phyloP scores from a whole-genome alignment of 2,888 invertebrate genomes.

The Calephelis perditalis region DNA sequence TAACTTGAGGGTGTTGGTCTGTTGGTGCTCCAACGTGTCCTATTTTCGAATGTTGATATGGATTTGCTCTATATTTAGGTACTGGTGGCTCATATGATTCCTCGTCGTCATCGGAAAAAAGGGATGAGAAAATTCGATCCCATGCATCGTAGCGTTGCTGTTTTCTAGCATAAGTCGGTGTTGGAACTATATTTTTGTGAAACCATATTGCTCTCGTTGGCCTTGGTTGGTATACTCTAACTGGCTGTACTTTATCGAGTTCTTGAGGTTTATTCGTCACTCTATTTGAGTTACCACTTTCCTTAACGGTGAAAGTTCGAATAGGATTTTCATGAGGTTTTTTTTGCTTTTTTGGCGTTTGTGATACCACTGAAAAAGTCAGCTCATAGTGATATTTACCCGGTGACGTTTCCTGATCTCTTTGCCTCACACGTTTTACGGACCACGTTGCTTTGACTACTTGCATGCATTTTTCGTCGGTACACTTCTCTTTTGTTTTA shows the following conservation, averaged over 20 bases:
- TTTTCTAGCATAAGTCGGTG: slow-evolving; percentile 39
- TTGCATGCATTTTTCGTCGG: slow-evolving; percentile 66
- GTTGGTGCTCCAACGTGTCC: slow-evolving; percentile 43
- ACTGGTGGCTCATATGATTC: slow-evolving; percentile 36
- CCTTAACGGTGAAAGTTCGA: slow-evolving; percentile 81
- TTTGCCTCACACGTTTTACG: slow-evolving; percentile 82
- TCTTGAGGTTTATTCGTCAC: slow-evolving; percentile 37
- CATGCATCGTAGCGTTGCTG: slow-evolving; percentile 42
- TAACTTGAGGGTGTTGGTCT: slow-evolving; percentile 50
- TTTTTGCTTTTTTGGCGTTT: slow-evolving; percentile 64
- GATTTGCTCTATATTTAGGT: slow-evolving; percentile 41
- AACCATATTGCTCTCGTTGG: slow-evolving; percentile 59
- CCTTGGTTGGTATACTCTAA: slow-evolving; percentile 34
- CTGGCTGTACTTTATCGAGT: slow-evolving; percentile 31
- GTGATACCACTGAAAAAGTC: slow-evolving; percentile 80
- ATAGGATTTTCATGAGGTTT: slow-evolving; percentile 74
- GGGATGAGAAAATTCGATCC: slow-evolving; percentile 60
- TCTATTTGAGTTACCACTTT: slow-evolving; percentile 53
- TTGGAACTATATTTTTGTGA: slow-evolving; percentile 56
- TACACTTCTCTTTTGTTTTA: slow-evolving; percentile 47
- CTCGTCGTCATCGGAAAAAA: slow-evolving; percentile 58
- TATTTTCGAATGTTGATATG: slow-evolving; percentile 47
- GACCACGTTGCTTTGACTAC: slow-evolving; percentile 82
- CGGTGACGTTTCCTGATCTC: slow-evolving; percentile 63
- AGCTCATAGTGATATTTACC: slow-evolving; percentile 80